Conservation (phyloP, 1,140 invertebrate genomes). For the Cecropterus lyciades region DNA sequence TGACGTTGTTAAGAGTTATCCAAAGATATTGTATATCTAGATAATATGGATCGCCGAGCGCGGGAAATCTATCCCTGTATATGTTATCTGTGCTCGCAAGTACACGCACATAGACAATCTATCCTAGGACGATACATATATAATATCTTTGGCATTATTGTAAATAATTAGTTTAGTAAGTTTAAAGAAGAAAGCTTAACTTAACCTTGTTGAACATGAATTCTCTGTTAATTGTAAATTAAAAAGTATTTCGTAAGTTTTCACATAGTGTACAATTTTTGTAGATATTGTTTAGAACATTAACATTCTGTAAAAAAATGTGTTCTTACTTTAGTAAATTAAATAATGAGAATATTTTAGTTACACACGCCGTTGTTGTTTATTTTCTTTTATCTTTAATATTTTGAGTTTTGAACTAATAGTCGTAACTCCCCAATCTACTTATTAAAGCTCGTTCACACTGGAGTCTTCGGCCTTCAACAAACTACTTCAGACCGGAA, state of each 20-base stretch:
- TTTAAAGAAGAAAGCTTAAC: conserved; percentile 67
- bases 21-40: too few species aligned
- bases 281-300: conserved; percentile 79
- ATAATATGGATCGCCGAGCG: too few species aligned
- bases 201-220: conserved; percentile 80
- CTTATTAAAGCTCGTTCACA: too few species aligned
- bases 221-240: conserved; percentile 82
- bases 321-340: conserved; percentile 83
- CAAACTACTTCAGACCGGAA: too few species aligned
- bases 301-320: conserved; percentile 83
- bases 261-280: conserved; percentile 82
- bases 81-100: too few species aligned
- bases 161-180: conserved; percentile 74
- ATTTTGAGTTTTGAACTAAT: too few species aligned
- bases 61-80: too few species aligned
- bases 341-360: conserved; percentile 84
- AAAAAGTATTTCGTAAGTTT: conserved; percentile 75
- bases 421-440: too few species aligned
- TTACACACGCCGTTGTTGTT: conserved; percentile 70
- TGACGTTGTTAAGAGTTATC: conserved; percentile 50
- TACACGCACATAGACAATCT: too few species aligned
- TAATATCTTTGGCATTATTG: conserved; percentile 44
- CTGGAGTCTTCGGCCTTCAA: too few species aligned
- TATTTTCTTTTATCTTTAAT: conserved; percentile 46
- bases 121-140: too few species aligned